phyloP scores from a whole-genome alignment of 2,113 vertebrate species.

The Ctenodactylus gundi region DNA sequence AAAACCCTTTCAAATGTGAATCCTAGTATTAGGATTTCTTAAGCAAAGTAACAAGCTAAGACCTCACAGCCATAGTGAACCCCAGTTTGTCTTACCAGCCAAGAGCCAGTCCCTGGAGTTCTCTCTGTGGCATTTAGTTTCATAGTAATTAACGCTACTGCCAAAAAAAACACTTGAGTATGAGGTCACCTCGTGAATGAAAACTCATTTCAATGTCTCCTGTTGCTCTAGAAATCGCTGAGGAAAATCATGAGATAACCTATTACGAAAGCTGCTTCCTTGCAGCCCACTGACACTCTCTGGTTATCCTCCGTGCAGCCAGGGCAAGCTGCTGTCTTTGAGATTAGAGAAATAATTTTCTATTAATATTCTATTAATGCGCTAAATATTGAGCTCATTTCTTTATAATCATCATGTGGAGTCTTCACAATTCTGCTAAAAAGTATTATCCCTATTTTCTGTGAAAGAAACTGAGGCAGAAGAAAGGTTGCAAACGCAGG shows the following conservation, averaged over 20 bases:
- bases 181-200: slow-evolving; percentile 71
- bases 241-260: background rate
- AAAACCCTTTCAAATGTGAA: background rate
- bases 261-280: background rate
- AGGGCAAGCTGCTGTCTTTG: background rate
- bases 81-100: slow-evolving; percentile 12
- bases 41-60: background rate
- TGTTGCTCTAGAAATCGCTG: slow-evolving; percentile 43
- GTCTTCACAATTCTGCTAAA: background rate
- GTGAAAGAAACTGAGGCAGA: background rate
- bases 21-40: background rate
- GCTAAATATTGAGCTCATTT: background rate
- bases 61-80: slow-evolving; percentile 17
- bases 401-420: background rate
- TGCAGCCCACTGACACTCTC: background rate
- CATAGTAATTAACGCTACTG: slow-evolving; percentile 16
- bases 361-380: background rate
- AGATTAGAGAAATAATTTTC: background rate
- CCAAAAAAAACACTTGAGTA: slow-evolving; percentile 56
- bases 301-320: background rate
- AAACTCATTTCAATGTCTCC: slow-evolving; percentile 48
- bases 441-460: background rate
- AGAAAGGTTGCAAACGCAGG: background rate
- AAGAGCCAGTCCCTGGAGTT: slow-evolving; percentile 50
- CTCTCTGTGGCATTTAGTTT: slow-evolving; percentile 28